A percentile compares a stretch with the other conserved stretches of the same genome.
These are phyloP conservation scores for Perca fluviatilis DNA, from an alignment of 2,113 vertebrate species.

Conservation along the genomic window DNA sequence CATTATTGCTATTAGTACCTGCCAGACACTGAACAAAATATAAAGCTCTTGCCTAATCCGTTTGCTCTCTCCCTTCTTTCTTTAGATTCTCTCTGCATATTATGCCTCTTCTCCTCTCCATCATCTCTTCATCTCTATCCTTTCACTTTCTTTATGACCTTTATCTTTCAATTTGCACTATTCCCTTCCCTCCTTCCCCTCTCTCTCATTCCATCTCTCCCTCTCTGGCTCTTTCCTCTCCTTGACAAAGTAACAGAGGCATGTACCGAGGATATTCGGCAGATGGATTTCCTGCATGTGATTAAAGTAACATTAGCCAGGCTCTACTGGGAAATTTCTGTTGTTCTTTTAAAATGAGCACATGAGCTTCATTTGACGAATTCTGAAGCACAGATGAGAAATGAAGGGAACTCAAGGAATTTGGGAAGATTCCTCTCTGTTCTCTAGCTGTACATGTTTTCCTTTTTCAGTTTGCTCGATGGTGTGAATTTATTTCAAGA, in stretches of 20 bases:
- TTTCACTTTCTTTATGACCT: conserved; percentile 35
- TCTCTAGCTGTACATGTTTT: not conserved
- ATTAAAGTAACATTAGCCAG: conserved; percentile 74
- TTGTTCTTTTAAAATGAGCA: conserved; percentile 57
- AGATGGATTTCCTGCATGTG: conserved; percentile 70
- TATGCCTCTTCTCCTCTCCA: not conserved
- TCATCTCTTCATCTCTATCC: conserved; percentile 10
- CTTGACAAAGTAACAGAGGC: conserved; percentile 42
- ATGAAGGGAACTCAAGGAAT: conserved; percentile 33
- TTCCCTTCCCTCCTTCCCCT: not conserved
- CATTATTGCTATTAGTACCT: conserved; percentile 59
- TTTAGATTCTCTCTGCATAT: not conserved
- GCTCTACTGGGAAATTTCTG: conserved; percentile 65
- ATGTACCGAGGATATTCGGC: conserved; percentile 42
- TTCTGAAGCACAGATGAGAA: conserved; percentile 29
- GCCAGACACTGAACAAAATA: conserved; percentile 31
- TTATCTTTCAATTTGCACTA: conserved; percentile 25
- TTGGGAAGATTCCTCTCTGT: conserved; percentile 6
- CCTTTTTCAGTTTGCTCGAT: not conserved
- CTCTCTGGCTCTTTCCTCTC: conserved; percentile 9
- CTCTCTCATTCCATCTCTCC: not conserved
- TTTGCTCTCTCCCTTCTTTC: conserved; percentile 13
- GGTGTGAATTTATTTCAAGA: not conserved
- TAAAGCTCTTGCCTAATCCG: conserved; percentile 35
- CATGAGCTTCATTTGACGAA: conserved; percentile 44